Conservation (phyloP, 2,888 invertebrate genomes). For the Lypha dubia region DNA sequence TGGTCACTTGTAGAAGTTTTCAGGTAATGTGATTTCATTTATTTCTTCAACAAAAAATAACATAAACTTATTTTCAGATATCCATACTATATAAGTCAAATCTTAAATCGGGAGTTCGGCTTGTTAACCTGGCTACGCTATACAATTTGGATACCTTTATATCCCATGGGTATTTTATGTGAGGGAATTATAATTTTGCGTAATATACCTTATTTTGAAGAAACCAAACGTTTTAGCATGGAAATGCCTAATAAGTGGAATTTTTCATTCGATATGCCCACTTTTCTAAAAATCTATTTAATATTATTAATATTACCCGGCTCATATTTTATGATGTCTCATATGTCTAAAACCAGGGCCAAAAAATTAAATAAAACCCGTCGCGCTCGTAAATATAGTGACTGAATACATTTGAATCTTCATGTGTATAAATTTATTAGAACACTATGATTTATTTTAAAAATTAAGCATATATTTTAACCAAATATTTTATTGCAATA, state of each 20-base stretch:
- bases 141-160: constrained; percentile 96
- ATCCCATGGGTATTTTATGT: constrained; percentile 94
- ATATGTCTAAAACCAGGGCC: constrained; percentile 91
- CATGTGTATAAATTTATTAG: neutral
- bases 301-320: constrained; percentile 90
- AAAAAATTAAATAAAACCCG: constrained; percentile 85
- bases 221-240: constrained; percentile 90
- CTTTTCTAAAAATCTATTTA: constrained; percentile 90
- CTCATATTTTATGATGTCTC: constrained; percentile 90
- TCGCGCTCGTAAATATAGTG: constrained; percentile 54
- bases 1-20: constrained; percentile 93
- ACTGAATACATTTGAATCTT: constrained; percentile 20
- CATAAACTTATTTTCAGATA: constrained; percentile 87
- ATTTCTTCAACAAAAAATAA: neutral
- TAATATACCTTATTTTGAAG: constrained; percentile 95
- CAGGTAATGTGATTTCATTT: constrained; percentile 84
- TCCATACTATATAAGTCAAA: constrained; percentile 94
- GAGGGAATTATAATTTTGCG: constrained; percentile 92
- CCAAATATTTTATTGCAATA: neutral
- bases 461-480: neutral
- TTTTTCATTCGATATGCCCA: constrained; percentile 93
- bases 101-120: constrained; percentile 89
- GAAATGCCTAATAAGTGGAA: constrained; percentile 93
- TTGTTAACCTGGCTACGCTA: constrained; percentile 96
- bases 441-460: neutral